Evolutionary conservation across 2,113 vertebrate genomes (phyloP).

Genomic region (Engraulis encrasicolus): DNA sequence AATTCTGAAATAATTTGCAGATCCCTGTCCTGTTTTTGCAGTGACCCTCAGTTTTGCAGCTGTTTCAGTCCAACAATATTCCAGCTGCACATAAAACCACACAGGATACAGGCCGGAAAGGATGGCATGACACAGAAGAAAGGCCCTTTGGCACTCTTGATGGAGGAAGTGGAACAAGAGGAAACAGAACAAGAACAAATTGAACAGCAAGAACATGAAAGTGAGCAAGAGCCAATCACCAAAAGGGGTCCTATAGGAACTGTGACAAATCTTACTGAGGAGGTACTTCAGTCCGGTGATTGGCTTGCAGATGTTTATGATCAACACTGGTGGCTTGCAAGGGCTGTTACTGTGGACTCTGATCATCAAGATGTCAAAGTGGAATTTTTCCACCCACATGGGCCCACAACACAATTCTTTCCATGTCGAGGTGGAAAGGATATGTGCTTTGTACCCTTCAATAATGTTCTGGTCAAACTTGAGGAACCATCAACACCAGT

Average conservation of each 20-base stretch:
- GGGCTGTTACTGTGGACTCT: conserved; percentile 32
- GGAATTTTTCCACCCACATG: conserved; percentile 41
- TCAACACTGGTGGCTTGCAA: conserved; percentile 36
- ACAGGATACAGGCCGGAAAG: conserved; percentile 21
- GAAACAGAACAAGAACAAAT: background rate
- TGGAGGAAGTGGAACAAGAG: conserved; percentile 31
- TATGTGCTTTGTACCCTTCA: too few species aligned
- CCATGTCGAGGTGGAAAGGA: too few species aligned
- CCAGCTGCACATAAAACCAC: conserved; percentile 12
- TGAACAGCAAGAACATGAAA: background rate
- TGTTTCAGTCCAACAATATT: background rate
- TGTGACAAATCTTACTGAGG: background rate
- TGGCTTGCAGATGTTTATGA: conserved; percentile 42
- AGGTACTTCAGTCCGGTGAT: conserved; percentile 33
- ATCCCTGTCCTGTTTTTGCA: conserved; percentile 18
- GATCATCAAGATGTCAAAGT: conserved; percentile 26
- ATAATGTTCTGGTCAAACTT: too few species aligned
- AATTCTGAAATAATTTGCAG: too few species aligned
- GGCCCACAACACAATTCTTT: conserved; percentile 42
- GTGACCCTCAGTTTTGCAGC: background rate
- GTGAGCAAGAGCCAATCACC: conserved; percentile 1
- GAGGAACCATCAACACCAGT: too few species aligned
- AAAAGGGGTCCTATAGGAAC: conserved; percentile 15
- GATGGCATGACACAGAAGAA: conserved; percentile 26
- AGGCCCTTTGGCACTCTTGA: conserved; percentile 28